Base-by-base conservation (phyloP, 2,113 vertebrate genomes). In the Oenanthe oenanthe region DNA sequence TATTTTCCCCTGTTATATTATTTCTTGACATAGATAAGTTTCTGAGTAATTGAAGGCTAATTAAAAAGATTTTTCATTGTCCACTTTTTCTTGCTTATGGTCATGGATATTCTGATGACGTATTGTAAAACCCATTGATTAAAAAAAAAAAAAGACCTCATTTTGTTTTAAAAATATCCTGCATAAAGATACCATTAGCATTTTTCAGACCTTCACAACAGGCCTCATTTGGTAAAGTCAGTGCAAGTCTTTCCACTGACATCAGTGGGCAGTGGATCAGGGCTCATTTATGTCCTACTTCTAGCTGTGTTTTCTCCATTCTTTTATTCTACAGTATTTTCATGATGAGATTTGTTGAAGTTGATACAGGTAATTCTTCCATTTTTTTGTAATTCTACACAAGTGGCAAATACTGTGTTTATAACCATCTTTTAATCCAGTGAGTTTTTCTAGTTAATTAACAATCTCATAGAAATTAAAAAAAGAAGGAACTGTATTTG, bases 211-310 rank as follows among this genome's bases (percentile, higher is more conserved):
- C 74, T 95, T 92, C 71, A 61, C 73, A 76, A 88, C 36, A 93
- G 72, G 74, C 47, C 75, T 68, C 51, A 88, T 83, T 75, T 83
- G 72, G 75, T 96, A 85, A 93, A 94, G 85, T 92, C 85, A 95
- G 67, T 83, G 92, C 82, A 77, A 94, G 51, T 80, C 92, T 96
- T 95, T 97, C 94, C 94, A 92, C 88, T 97, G 95, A 96, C 92
- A 93, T 97, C 96, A 95, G 76, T 62, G 75, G 91, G 92, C 94
- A 96, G 50, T 62, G 60, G 92, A 93, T 97, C 91, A 94, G 85
- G 71, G 56, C 75, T 93, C 67, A n/a, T 80, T 92, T 92, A 77
- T 86, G 63, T 93, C 79, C 67, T 88, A 29, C 82, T 90, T 96
- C 82, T 75, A 91, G 73, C 47, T 82, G 57, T 89, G 84, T 91